phyloP scores from a whole-genome alignment of 2,888 invertebrate species.

The Stenolophus ochropezus region DNA sequence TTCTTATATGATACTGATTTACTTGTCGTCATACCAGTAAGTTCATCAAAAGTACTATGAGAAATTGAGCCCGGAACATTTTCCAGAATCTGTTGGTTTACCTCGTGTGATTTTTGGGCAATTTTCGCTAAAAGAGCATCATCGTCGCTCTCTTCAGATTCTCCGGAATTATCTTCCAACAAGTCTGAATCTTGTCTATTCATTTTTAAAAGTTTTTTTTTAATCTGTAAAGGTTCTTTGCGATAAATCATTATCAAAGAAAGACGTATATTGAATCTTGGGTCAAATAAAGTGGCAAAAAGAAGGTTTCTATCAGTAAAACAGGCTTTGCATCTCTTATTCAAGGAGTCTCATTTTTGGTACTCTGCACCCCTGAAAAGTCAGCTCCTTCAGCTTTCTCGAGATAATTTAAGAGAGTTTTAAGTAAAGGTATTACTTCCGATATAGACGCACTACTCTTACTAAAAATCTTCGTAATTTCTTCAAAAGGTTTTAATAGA shows the following conservation, averaged over 20 bases:
- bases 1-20: conserved; percentile 22
- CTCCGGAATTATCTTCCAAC: conserved; percentile 3
- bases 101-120: not conserved
- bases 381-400: conserved; percentile 8
- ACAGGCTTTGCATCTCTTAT: not conserved
- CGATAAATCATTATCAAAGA: conserved; percentile 2
- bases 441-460: not conserved
- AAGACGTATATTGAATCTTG: not conserved
- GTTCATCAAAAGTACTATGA: conserved; percentile 31
- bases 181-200: conserved; percentile 21
- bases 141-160: conserved; percentile 1
- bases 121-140: conserved; percentile 17
- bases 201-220: not conserved
- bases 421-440: conserved; percentile 14
- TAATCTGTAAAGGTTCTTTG: not conserved
- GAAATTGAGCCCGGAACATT: conserved; percentile 24
- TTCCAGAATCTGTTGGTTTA: conserved; percentile 8
- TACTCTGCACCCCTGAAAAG: conserved; percentile 9
- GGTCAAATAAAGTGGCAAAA: conserved; percentile 10
- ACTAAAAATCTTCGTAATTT: conserved; percentile 12
- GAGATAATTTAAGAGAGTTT: conserved; percentile 6
- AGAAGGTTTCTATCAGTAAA: not conserved
- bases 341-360: conserved; percentile 9
- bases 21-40: conserved; percentile 21
- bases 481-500: conserved; percentile 21